Base-by-base conservation (phyloP, 2,888 invertebrate species). In the Cyaniris semiargus region DNA sequence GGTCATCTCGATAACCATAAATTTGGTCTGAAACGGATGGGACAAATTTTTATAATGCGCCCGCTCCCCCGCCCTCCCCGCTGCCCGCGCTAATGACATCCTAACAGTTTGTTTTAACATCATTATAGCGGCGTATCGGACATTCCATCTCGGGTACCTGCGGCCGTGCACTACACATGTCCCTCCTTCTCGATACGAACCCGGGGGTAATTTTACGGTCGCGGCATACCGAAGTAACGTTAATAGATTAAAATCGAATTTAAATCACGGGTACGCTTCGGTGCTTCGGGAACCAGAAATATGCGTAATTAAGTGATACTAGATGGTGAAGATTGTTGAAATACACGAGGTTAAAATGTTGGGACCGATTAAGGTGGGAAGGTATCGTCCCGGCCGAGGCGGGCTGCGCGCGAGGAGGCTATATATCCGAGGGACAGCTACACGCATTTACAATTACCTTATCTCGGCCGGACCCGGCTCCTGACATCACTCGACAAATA, bases 41-140 rank as follows among this genome's bases (percentile, higher is more conserved):
- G 94, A 94, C 94, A 94, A 94, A 94, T 94, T 93, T 94, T 93
- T 93, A 93, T 93, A 93, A 94, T 94, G 93, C 92, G 86, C 86
- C 90, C 90, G 88, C 89, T 90, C 91, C 93, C 92, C 92, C 91
- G 89, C 89, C 84, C 83, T 85, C 88, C 88, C 91, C 86, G 89
- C 88, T 90, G 66, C 27, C 89, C 87, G 90, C 91, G 91, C 91
- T 94, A 93, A 93, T 93, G 93, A 92, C 90, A 91, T 90, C 84
- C 90, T 93, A 93, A 92, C 92, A 93, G 93, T 93, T 93, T 94
- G 93, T 93, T 93, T 93, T 91, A 93, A 93, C 94, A 93, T 94
- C 93, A 93, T 94, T 93, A 94, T 93, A 92, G 91, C 86, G 88
- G 88, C 90, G 89, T 94, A 93, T 94, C 93, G 86, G 86, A 84